Base-by-base conservation (phyloP, 2,888 invertebrate genomes). In the Neria commutata region DNA sequence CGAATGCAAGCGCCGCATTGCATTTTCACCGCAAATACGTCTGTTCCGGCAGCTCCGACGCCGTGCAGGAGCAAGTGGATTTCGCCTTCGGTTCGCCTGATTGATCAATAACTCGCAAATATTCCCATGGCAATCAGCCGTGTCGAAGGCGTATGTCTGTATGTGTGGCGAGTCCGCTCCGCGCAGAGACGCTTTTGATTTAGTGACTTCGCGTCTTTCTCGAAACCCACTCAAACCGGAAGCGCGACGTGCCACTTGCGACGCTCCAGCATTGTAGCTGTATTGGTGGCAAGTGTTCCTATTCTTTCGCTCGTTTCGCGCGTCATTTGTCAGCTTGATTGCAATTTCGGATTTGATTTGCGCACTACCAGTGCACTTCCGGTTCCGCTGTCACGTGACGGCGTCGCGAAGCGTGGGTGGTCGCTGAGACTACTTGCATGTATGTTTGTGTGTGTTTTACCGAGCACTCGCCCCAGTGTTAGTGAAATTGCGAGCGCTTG, bases 31-130 rank as follows among this genome's bases (percentile, higher is more conserved):
- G 2, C 42, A n/a, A n/a, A n/a, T 42, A 21, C 42, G 4, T 10
- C 49, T 19, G 10, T 29, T 19, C 48, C 16, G 19, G 2, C 14
- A 14, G 6, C 24, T 19, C 14, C 26, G 6, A 8, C 10, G n/a
- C 16, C 16, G 2, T 14, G 16, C n/a, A 14, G 14, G n/a, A 8
- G n/a, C 16, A 24, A n/a, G n/a, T 16, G 11, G 14, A 3, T 16
- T 3, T n/a, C 16, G 25, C n/a, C 14, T 25, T 19, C n/a, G 3
- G 14, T 24, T 26, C 26, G 16, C 1, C 16, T 25, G 1, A 25
- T 75, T 75, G 75, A 75, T 75, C 75, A 68, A 75, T 75, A 75
- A 72, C 63, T 66, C 63, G 54, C n/a, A 56, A 67, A 55, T 50
- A 53, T 65, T 55, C 58, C 48, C 25, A 26, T 48, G 16, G 25